These are phyloP conservation scores for Girardia tigrina DNA, from an alignment of 2,888 invertebrate genomes.

Conservation along the genomic window DNA sequence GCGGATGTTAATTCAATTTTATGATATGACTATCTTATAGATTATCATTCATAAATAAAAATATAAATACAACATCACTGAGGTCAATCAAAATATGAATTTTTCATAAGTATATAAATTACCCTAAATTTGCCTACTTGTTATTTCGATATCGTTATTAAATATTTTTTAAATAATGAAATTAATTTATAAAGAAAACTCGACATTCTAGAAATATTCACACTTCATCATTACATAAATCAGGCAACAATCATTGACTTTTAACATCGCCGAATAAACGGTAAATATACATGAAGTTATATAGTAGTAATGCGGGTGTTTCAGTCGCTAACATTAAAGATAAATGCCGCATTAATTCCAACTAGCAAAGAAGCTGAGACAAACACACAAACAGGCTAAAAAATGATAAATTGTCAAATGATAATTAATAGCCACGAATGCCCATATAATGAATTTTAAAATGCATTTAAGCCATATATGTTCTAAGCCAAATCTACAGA, in stretches of 20 bases:
- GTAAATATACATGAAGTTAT: constrained; percentile 1
- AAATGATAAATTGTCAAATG: constrained; percentile 23
- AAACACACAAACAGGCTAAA: not conserved
- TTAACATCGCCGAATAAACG: constrained; percentile 20
- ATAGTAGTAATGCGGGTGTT: constrained; percentile 4
- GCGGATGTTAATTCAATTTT: too few species aligned
- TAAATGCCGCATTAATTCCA: constrained; percentile 1
- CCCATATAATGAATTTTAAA: constrained; percentile 18
- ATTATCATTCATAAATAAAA: too few species aligned
- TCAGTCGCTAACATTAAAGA: constrained; percentile 9
- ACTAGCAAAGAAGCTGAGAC: not conserved
- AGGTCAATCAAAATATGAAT: too few species aligned
- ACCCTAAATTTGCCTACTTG: too few species aligned
- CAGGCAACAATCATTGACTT: constrained; percentile 23
- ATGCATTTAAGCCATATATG: constrained; percentile 8
- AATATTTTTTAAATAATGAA: not conserved
- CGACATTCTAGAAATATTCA: constrained; percentile 20
- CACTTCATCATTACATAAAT: constrained; percentile 18
- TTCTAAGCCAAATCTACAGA: constrained; percentile 15
- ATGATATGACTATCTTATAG: too few species aligned
- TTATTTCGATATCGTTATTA: too few species aligned
- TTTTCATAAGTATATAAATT: too few species aligned
- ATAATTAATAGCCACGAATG: constrained; percentile 16
- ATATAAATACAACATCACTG: too few species aligned
- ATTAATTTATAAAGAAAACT: constrained; percentile 18